These are phyloP conservation scores for Scaptomyza flava DNA, from an alignment of 2,888 invertebrate genomes.

Conservation along the genomic window DNA sequence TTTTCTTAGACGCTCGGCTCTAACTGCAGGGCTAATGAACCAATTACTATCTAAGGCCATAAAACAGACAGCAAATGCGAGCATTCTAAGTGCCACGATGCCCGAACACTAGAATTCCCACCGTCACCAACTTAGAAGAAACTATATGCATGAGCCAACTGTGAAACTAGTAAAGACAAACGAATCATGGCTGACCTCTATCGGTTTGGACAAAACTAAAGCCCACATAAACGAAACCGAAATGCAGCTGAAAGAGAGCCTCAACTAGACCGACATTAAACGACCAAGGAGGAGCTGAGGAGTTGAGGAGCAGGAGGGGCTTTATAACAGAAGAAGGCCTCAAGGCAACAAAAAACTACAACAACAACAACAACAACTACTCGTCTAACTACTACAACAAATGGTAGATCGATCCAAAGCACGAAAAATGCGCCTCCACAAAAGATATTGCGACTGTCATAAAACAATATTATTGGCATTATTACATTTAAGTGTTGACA, in stretches of 20 bases:
- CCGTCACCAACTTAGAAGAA: conserved; percentile 54
- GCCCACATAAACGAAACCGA: conserved; percentile 75
- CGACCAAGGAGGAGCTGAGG: conserved; percentile 53
- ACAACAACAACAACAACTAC: conserved; percentile 21
- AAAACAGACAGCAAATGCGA: conserved; percentile 66
- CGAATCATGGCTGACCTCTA: conserved; percentile 75
- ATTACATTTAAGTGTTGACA: conserved; percentile 83
- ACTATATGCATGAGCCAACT: conserved; percentile 44
- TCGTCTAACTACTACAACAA: conserved; percentile 14
- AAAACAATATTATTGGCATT: conserved; percentile 82
- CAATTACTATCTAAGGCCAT: conserved; percentile 73
- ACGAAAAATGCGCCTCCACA: conserved; percentile 64
- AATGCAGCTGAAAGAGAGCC: conserved; percentile 53
- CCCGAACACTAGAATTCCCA: conserved; percentile 68
- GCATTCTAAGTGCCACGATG: conserved; percentile 52
- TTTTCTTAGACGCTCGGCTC: conserved; percentile 24
- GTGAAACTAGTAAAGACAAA: conserved; percentile 39
- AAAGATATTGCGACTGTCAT: conserved; percentile 76
- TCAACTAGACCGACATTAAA: conserved; percentile 78
- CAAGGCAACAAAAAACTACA: conserved; percentile 38
- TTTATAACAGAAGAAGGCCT: conserved; percentile 35
- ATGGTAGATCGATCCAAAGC: conserved; percentile 46
- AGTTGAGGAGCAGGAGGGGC: conserved; percentile 1
- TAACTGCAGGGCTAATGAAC: conserved; percentile 76
- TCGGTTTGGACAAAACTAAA: conserved; percentile 48